phyloP scores from a whole-genome alignment of 2,888 invertebrate species.

The Stictocephala bisonia region DNA sequence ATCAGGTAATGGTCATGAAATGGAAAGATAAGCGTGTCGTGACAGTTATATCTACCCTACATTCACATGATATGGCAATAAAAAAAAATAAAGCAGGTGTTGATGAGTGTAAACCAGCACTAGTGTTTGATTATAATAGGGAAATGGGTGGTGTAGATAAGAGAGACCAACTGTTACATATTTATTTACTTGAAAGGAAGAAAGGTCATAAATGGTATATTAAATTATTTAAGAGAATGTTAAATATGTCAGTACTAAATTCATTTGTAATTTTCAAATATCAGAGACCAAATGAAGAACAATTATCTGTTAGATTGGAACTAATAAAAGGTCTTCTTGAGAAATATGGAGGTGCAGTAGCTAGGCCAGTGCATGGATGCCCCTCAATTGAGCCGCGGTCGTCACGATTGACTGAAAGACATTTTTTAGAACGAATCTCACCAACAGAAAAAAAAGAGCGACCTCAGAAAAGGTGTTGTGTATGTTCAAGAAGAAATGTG shows the following conservation, averaged over 20 bases:
- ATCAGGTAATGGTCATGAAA: slow-evolving; percentile 35
- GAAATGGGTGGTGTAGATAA: slow-evolving; percentile 23
- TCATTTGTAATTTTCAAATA: slow-evolving; percentile 24
- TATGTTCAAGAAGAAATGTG: slow-evolving; percentile 4
- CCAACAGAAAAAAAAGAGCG: not conserved
- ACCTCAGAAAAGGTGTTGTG: slow-evolving; percentile 8
- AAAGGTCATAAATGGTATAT: slow-evolving; percentile 15
- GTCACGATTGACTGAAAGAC: slow-evolving; percentile 29
- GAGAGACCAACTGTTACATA: slow-evolving; percentile 30
- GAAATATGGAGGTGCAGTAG: too few species aligned
- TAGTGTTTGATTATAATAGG: slow-evolving; percentile 21
- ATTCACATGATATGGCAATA: not conserved
- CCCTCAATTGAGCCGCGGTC: slow-evolving; percentile 9
- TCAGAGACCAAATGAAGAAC: not conserved
- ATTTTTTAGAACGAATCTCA: slow-evolving; percentile 21
- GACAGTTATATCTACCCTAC: not conserved
- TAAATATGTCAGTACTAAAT: slow-evolving; percentile 26
- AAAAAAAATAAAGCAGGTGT: slow-evolving; percentile 10
- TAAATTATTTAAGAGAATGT: slow-evolving; percentile 14
- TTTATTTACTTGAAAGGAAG: slow-evolving; percentile 18
- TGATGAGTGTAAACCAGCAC: slow-evolving; percentile 6
- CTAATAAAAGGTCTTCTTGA: not conserved
- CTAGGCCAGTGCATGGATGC: slow-evolving; percentile 15
- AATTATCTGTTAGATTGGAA: not conserved
- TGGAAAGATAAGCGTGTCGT: slow-evolving; percentile 51